Evolutionary conservation across 2,113 vertebrate genomes (phyloP).

Genomic region (Cygnus atratus): DNA sequence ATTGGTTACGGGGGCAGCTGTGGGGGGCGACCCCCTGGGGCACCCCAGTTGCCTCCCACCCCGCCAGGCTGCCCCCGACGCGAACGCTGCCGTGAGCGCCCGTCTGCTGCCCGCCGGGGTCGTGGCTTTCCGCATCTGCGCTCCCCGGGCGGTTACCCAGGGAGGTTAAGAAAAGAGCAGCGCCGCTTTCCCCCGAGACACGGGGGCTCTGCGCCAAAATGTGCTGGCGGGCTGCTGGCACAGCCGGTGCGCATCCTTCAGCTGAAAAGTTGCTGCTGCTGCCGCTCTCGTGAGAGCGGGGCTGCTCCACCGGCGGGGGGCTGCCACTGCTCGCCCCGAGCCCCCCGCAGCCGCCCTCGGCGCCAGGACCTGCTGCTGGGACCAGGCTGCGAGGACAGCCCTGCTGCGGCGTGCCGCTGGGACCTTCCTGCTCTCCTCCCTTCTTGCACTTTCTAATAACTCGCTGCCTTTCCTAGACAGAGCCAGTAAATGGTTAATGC

Average conservation of each 20-base stretch:
- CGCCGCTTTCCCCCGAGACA: neutral
- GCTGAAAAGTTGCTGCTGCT: neutral
- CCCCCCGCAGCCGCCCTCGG: neutral
- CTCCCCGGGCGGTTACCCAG: neutral
- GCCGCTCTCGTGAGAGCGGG: neutral
- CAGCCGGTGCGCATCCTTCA: neutral
- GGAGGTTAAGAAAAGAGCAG: neutral
- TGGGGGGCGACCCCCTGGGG: neutral
- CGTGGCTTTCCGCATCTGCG: neutral
- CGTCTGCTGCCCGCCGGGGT: neutral
- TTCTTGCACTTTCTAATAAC: conserved; percentile 23
- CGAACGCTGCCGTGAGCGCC: too few species aligned
- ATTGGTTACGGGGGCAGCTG: too few species aligned
- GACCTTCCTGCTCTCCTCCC: neutral
- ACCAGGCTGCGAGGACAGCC: neutral
- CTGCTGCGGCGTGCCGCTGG: neutral
- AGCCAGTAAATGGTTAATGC: neutral
- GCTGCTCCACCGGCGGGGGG: neutral
- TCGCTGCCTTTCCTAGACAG: conserved; percentile 4
- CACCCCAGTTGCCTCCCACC: neutral
- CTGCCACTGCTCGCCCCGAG: neutral
- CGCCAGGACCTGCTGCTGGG: neutral
- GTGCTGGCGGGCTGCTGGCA: neutral
- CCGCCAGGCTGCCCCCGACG: too few species aligned
- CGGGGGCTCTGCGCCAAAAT: rapidly evolving